Base-by-base conservation (phyloP, 2,113 vertebrate species). In the Misgurnus mizolepis region DNA sequence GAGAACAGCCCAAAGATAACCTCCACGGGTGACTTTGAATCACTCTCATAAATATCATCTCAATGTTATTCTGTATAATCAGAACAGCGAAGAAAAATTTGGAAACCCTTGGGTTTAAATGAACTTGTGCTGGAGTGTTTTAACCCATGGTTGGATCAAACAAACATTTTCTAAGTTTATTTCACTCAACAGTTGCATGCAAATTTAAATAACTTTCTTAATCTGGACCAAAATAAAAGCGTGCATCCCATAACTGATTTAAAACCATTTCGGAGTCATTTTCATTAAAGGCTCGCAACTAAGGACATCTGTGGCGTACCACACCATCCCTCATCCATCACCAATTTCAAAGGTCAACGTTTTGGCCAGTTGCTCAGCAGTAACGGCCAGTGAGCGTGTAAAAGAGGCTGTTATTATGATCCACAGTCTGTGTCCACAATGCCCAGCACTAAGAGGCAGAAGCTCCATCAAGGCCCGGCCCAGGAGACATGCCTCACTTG, bases 361-460 rank as follows among this genome's bases (percentile, higher is more conserved):
- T 84, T 80, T 65, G 66, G 79, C 12, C 78, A 69, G 65, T 61
- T 73, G 67, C 72, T 78, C 80, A 64, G 61, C 50, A 79, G 62
- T 81, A 49, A n/a, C 6, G 45, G 79, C 69, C 75, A 78, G 6
- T 78, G 72, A 58, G n/a, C 71, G 50, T 58, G 64, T 65, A 73
- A 9, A 68, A 75, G 17, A 17, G 47, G 9, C 17, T 60, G 34
- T 68, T 67, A 55, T 71, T 85, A 64, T 81, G 40, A 80, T 84
- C 79, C n/a, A 10, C 53, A 39, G 58, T 22, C 71, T 6, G 65
- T 73, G 83, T 73, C 41, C 72, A 73, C 78, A 78, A 70, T 75
- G 43, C 50, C 41, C 40, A 7, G 45, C 12, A 41, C 53, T 83
- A 47, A 83, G 56, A 71, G 79, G 61, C 27, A 64, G 65, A 77